Evolutionary conservation across 2,888 invertebrate species (phyloP), one percentile per base, ranked within the genome.

Genomic region (Graphium colonna): DNA sequence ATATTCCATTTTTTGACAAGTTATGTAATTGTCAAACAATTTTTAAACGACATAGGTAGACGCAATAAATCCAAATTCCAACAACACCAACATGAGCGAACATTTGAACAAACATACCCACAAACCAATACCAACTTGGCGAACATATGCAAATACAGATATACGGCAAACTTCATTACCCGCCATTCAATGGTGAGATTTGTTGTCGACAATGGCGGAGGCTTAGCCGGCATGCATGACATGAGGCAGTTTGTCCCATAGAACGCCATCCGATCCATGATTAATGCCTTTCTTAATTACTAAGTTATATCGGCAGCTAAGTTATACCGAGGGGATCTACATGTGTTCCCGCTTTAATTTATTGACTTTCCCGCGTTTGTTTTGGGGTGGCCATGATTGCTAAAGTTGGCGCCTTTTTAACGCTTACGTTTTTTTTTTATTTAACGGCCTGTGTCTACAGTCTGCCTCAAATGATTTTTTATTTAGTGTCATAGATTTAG

Each of bases 231-330:
- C 41, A 64, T 63, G 82, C 86, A 84, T 87, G 87, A 73, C 81
- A 75, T 72, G 69, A 71, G 63, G 80, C 79, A 77, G 79, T 85
- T 85, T 81, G 84, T 85, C 84, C 21, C 5, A 21, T 21, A 21
- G 79, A 79, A 70, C 71, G 67, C 70, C 71, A 77, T 74, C 73
- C 77, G 74, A 85, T 79, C 72, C 69, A 69, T 87, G 88, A 89
- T 89, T 85, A 88, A 89, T 89, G 87, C 67, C 61, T 84, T 85
- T 85, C 87, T 86, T 89, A 88, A 89, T 89, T 89, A 87, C 85
- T 72, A 82, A 86, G 82, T 82, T 82, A 84, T 81, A 81, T 79
- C 69, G 73, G 57, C 47, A 55, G 48, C 39, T n/a, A n/a, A n/a
- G n/a, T 43, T 63, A 62, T 62, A 69, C 63, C 69, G 67, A 71